phyloP scores from a whole-genome alignment of 2,888 invertebrate genomes.

The Harpalus rubripes region DNA sequence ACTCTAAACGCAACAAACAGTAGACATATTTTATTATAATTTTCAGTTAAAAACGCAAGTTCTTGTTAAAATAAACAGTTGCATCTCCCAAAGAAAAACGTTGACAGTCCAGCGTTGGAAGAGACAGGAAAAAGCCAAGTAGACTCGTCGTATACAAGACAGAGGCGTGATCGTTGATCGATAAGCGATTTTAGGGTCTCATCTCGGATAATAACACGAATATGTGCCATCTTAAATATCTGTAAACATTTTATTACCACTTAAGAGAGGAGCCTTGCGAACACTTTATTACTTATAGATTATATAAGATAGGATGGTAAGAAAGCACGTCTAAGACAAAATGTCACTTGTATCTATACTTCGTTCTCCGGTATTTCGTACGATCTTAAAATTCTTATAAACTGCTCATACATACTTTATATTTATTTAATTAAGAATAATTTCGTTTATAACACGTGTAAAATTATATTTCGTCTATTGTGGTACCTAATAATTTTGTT shows the following conservation, averaged over 20 bases:
- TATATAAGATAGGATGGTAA: slow-evolving; percentile 24
- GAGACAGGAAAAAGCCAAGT: too few relatives aligned
- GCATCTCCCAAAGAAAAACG: slow-evolving; percentile 8
- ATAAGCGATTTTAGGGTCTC: slow-evolving; percentile 53
- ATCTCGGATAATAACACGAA: slow-evolving; percentile 61
- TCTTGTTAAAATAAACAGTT: slow-evolving; percentile 19
- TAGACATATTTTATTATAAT: slow-evolving; percentile 28
- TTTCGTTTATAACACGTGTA: too few relatives aligned
- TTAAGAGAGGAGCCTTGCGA: slow-evolving; percentile 56
- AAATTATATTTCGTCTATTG: too few relatives aligned
- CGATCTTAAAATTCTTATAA: too few relatives aligned
- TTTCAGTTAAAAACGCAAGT: slow-evolving; percentile 15
- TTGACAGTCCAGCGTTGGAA: neutral
- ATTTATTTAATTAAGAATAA: too few relatives aligned
- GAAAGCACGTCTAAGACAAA: neutral
- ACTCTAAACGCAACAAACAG: neutral
- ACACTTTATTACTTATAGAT: slow-evolving; percentile 65
- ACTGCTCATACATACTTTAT: too few relatives aligned
- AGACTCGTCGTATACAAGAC: neutral
- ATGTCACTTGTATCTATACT: too few relatives aligned
- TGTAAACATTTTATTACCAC: slow-evolving; percentile 65
- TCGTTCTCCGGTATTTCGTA: too few relatives aligned
- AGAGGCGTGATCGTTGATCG: slow-evolving; percentile 19
- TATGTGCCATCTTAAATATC: slow-evolving; percentile 63
- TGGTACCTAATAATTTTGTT: too few relatives aligned